These are phyloP conservation scores for Micromesistius poutassou DNA, from an alignment of 2,797 vertebrate species.

Conservation along the genomic window DNA sequence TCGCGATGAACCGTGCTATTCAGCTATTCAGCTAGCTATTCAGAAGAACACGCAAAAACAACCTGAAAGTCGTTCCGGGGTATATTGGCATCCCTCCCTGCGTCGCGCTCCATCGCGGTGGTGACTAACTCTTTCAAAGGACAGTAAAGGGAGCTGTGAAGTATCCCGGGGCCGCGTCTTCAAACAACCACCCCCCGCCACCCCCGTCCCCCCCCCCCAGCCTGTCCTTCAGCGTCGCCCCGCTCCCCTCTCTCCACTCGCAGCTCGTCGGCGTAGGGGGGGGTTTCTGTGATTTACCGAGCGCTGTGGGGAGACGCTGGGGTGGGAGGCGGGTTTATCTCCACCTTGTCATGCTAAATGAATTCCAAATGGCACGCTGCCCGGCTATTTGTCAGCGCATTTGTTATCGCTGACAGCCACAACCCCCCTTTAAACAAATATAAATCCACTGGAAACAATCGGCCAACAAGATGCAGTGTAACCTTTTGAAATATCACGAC, in stretches of 20 bases:
- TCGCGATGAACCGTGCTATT: too few species aligned
- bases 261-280: constrained; percentile 41
- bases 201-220: constrained; percentile 25
- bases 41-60: too few species aligned
- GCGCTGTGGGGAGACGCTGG: constrained; percentile 47
- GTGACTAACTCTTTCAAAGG: not conserved
- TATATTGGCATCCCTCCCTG: not conserved
- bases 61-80: too few species aligned
- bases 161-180: not conserved
- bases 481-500: constrained; percentile 78
- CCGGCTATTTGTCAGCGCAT: constrained; percentile 73
- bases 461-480: constrained; percentile 66
- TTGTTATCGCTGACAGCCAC: constrained; percentile 76
- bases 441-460: constrained; percentile 72
- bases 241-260: not conserved
- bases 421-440: constrained; percentile 74
- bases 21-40: too few species aligned
- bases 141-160: not conserved
- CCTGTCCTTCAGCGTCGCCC: constrained; percentile 63
- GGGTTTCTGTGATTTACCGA: constrained; percentile 64
- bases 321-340: constrained; percentile 63
- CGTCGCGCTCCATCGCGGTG: not conserved
- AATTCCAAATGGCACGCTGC: constrained; percentile 75
- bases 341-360: constrained; percentile 63
- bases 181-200: not conserved